A percentile compares a stretch with the other conserved stretches of the same genome.
Conservation (phyloP, 2,113 vertebrate genomes). For the Calidris pugnax region DNA sequence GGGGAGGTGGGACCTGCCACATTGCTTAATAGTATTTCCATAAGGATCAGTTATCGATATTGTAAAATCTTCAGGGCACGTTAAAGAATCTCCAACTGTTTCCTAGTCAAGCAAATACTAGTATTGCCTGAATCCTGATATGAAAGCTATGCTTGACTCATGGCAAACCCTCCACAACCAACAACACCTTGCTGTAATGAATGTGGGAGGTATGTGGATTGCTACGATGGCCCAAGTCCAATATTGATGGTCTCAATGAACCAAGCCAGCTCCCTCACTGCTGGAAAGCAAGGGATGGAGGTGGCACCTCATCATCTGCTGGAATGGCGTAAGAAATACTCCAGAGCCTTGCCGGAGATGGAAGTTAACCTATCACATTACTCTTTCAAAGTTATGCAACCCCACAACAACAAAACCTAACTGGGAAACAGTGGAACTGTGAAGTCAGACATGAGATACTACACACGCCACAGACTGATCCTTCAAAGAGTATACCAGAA, state of each 20-base stretch:
- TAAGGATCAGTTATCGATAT: neutral
- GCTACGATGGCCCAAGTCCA: neutral
- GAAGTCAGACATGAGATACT: neutral
- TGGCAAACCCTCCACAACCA: neutral
- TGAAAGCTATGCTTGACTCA: neutral
- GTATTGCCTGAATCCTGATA: neutral
- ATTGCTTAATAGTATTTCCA: neutral
- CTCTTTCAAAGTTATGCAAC: neutral
- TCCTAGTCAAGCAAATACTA: neutral
- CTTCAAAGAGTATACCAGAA: neutral
- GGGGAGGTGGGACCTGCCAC: neutral
- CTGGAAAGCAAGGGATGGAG: neutral
- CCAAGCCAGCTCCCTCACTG: neutral
- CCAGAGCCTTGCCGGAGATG: neutral
- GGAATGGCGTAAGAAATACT: neutral
- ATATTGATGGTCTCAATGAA: neutral
- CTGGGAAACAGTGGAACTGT: neutral
- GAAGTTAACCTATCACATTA: neutral
- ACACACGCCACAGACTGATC: neutral
- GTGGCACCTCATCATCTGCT: neutral
- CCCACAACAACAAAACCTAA: neutral
- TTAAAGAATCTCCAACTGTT: neutral
- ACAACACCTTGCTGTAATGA: neutral
- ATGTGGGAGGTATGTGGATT: neutral
- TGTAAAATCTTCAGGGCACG: neutral